Evolutionary conservation across 1,140 invertebrate species (phyloP).

Genomic region (Frieseomelitta varia): DNA sequence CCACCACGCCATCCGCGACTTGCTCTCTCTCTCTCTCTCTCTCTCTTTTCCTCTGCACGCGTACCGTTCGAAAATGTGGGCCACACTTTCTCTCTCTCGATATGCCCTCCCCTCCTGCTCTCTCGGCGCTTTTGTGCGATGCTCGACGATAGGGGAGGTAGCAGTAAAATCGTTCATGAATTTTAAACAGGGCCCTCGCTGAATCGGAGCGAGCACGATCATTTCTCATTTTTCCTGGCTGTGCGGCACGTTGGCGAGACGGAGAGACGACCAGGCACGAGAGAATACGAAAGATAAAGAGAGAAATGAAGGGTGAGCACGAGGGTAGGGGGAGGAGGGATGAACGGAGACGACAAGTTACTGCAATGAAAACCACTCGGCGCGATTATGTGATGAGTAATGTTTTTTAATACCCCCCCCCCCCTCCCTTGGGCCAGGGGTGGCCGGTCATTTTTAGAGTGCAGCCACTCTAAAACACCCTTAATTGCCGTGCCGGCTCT

Average conservation of each 20-base stretch:
- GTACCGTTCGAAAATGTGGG: slow-evolving; percentile 61
- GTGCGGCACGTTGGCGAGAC: slow-evolving; percentile 63
- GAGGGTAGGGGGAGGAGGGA: slow-evolving; percentile 12
- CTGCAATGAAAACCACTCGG: slow-evolving; percentile 57
- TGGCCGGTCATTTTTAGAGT: slow-evolving; percentile 73
- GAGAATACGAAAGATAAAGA: slow-evolving; percentile 17
- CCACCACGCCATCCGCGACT: neutral
- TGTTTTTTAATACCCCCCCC: slow-evolving; percentile 81
- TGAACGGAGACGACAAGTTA: slow-evolving; percentile 49
- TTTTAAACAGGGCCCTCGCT: slow-evolving; percentile 79
- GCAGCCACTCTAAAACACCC: slow-evolving; percentile 82
- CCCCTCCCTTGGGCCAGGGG: too few species aligned
- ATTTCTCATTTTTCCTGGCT: slow-evolving; percentile 80
- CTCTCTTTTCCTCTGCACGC: slow-evolving; percentile 17
- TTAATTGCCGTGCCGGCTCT: slow-evolving; percentile 80
- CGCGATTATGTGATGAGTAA: slow-evolving; percentile 82
- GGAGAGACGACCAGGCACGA: slow-evolving; percentile 63
- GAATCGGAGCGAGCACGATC: slow-evolving; percentile 77
- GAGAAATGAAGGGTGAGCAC: neutral
- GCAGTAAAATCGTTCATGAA: slow-evolving; percentile 82
- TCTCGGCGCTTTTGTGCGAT: slow-evolving; percentile 70
- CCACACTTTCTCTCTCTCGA: slow-evolving; percentile 61
- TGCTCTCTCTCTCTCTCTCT: slow-evolving; percentile 1
- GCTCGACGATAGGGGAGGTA: slow-evolving; percentile 51
- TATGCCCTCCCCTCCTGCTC: slow-evolving; percentile 59